Evolutionary conservation across 53 echinoderm and acorn worm species (phyloP).

Genomic region (Echinarachnius parma): DNA sequence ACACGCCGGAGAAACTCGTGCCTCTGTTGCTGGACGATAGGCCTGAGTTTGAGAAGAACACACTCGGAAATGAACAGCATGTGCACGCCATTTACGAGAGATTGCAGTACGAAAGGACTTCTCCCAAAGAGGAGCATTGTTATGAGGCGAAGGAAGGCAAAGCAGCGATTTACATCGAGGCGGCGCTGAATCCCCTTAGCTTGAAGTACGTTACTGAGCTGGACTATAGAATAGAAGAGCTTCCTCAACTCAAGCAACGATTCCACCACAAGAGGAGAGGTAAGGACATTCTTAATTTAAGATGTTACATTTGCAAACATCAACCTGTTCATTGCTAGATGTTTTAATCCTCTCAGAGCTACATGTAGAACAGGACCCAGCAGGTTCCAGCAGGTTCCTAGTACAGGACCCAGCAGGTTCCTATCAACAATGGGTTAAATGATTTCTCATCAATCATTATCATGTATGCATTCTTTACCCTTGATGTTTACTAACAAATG

Average conservation of each 20-base stretch:
- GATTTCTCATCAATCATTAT: too few relatives aligned
- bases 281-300: conserved; percentile 19
- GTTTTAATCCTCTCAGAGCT: too few relatives aligned
- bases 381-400: too few relatives aligned
- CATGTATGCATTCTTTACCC: too few relatives aligned
- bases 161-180: conserved; percentile 30
- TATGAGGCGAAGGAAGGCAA: conserved; percentile 13
- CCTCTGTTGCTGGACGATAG: conserved; percentile 38
- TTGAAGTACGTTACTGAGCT: conserved; percentile 31
- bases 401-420: too few relatives aligned
- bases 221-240: conserved; percentile 41
- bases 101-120: conserved; percentile 23
- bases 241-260: conserved; percentile 13
- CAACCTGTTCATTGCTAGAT: too few relatives aligned
- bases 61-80: conserved; percentile 14
- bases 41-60: conserved; percentile 40
- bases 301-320: too few relatives aligned
- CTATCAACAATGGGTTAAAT: too few relatives aligned
- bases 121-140: conserved; percentile 43
- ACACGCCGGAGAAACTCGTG: conserved; percentile 37
- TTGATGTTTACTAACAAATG: too few relatives aligned
- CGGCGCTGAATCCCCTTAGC: conserved; percentile 30
- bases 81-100: conserved; percentile 32
- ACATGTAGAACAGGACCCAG: too few relatives aligned
- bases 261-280: conserved; percentile 29